Evolutionary conservation across 2,113 vertebrate species (phyloP).

Genomic region (Vombatus ursinus): DNA sequence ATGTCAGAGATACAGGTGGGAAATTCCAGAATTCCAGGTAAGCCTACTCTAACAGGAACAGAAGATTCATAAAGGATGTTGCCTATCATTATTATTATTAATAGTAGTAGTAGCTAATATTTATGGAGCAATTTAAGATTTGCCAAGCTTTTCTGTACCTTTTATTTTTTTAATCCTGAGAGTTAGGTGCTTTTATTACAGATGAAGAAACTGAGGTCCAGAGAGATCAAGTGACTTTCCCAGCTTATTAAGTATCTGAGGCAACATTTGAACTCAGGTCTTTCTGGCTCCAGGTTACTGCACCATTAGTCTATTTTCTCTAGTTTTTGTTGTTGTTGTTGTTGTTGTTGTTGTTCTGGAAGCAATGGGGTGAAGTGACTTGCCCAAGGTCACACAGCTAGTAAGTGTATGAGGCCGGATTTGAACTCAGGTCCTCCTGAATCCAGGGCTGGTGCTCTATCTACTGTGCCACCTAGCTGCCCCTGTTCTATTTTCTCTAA

Average conservation of each 20-base stretch:
- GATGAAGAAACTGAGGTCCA: neutral
- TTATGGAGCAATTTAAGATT: neutral
- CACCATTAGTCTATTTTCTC: neutral
- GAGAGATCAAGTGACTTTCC: neutral
- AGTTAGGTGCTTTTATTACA: neutral
- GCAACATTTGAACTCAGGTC: neutral
- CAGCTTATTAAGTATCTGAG: neutral
- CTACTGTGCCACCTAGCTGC: too few species aligned
- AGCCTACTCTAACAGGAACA: neutral
- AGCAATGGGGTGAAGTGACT: too few species aligned
- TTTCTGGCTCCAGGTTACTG: neutral
- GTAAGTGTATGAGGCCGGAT: too few species aligned
- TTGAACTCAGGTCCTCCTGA: too few species aligned
- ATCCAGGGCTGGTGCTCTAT: too few species aligned
- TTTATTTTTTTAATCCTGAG: neutral
- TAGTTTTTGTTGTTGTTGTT: too few species aligned
- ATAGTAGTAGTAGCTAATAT: neutral
- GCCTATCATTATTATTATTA: too few species aligned
- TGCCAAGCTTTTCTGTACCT: neutral
- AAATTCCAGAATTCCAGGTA: neutral
- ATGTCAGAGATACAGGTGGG: neutral
- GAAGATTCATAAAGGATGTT: neutral
- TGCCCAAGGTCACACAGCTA: too few species aligned
- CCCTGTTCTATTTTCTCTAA: neutral
- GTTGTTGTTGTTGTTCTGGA: too few species aligned